phyloP scores from a whole-genome alignment of 2,113 vertebrate genomes.

The Pedetes capensis region DNA sequence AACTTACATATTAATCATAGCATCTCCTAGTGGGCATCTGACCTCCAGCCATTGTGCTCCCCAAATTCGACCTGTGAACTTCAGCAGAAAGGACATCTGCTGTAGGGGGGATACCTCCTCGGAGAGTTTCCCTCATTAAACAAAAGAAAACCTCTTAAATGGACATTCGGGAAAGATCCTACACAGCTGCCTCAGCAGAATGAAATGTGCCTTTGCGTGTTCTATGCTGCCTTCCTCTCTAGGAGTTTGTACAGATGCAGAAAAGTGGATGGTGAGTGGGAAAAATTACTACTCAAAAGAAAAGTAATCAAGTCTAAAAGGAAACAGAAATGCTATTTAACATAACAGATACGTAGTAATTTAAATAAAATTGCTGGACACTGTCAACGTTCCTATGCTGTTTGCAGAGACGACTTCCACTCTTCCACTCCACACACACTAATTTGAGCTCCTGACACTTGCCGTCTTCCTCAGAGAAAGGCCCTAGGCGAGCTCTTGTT shows the following conservation, averaged over 20 bases:
- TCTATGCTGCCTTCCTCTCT: not conserved
- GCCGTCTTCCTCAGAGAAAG: not conserved
- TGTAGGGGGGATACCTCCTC: conserved; percentile 45
- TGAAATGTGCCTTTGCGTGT: not conserved
- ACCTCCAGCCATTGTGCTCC: conserved; percentile 67
- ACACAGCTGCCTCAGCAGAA: not conserved
- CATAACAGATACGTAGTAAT: conserved; percentile 24
- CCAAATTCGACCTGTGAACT: conserved; percentile 67
- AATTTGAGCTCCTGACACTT: not conserved
- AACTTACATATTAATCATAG: conserved; percentile 67
- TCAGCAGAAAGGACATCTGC: conserved; percentile 72
- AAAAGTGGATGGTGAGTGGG: conserved; percentile 25
- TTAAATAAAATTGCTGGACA: not conserved
- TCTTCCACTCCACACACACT: not conserved
- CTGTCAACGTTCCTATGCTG: not conserved
- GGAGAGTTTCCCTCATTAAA: conserved; percentile 66
- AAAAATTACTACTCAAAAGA: conserved; percentile 92
- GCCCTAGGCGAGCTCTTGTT: not conserved
- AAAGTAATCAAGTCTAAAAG: conserved; percentile 95
- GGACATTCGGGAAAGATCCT: conserved; percentile 43
- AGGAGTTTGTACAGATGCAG: not conserved
- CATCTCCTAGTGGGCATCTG: conserved; percentile 70
- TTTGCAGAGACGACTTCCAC: not conserved
- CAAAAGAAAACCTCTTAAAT: conserved; percentile 61
- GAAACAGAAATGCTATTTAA: conserved; percentile 80